These are phyloP conservation scores for Mirza zaza DNA, from an alignment of 2,113 vertebrate genomes.

Conservation along the genomic window DNA sequence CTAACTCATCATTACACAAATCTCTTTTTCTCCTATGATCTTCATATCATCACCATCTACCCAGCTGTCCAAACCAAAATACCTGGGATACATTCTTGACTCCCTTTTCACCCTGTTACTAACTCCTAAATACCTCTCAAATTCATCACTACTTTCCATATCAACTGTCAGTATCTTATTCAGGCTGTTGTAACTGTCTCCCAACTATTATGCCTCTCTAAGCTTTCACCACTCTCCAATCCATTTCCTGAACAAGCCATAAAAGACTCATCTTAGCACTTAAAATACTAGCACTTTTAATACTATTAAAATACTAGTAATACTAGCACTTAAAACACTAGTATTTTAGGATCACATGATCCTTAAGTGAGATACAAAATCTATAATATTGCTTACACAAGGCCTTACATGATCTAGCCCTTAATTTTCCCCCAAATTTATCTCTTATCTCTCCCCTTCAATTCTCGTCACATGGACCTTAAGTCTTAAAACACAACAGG, in stretches of 20 bases:
- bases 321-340: background rate
- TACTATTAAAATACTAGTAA: background rate
- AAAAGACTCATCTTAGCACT: background rate
- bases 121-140: background rate
- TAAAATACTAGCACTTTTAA: background rate
- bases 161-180: background rate
- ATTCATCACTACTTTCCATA: background rate
- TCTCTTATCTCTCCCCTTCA: background rate
- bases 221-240: background rate
- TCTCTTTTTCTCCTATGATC: background rate
- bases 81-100: background rate
- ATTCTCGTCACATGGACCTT: background rate
- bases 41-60: background rate
- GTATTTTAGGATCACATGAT: background rate
- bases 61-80: background rate
- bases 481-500: constrained; percentile 19
- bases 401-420: background rate
- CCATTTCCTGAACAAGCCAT: background rate
- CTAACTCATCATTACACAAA: background rate
- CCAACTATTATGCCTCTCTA: background rate
- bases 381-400: background rate
- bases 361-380: background rate
- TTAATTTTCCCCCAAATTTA: background rate
- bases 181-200: background rate
- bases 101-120: background rate